Conservation (phyloP, 2,797 vertebrate species). For the Notoglanidium macrostoma region DNA sequence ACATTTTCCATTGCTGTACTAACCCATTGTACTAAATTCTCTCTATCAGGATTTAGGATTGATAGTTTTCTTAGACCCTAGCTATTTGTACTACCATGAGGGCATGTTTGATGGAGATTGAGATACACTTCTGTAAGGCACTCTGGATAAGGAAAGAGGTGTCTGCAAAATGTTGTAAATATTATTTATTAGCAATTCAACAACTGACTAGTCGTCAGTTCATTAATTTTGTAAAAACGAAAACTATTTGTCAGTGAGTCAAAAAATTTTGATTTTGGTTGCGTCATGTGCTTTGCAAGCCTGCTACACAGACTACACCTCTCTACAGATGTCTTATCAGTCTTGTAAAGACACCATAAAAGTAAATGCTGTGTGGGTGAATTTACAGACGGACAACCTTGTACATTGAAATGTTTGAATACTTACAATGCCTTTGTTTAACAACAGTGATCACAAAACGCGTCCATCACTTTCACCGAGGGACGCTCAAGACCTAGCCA, state of each 20-base stretch:
- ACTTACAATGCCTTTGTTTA: too few relatives aligned
- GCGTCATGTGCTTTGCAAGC: background rate
- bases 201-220: background rate
- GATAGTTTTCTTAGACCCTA: background rate
- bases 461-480: background rate
- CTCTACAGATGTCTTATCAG: background rate
- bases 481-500: background rate
- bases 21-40: background rate
- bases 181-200: background rate
- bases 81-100: background rate
- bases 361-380: background rate
- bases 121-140: background rate
- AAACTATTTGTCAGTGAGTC: background rate
- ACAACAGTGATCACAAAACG: background rate
- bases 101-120: background rate
- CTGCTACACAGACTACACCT: background rate
- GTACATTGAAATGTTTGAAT: background rate
- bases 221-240: background rate
- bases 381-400: background rate
- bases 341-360: conserved; percentile 1
- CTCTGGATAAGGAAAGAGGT: background rate
- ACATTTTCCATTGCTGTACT: background rate
- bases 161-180: background rate
- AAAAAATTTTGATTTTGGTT: background rate
- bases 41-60: background rate